phyloP scores from a whole-genome alignment of 2,113 vertebrate species.

The Chaenocephalus aceratus region DNA sequence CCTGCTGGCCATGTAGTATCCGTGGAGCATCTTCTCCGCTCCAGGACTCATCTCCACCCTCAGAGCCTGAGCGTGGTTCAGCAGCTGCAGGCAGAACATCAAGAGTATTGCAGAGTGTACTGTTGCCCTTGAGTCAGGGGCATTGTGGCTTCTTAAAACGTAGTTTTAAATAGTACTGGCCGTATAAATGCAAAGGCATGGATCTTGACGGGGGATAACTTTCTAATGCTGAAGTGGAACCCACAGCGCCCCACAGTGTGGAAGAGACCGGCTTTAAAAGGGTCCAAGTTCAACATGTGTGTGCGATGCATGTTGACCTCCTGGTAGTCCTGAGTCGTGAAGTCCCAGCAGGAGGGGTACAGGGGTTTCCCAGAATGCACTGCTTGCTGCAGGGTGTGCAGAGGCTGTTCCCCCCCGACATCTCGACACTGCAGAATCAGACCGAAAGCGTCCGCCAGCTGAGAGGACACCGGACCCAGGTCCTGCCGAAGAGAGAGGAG shows the following conservation, averaged over 20 bases:
- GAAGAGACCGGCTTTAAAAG: too few relatives aligned
- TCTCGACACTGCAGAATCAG: constrained; percentile 88
- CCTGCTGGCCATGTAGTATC: constrained; percentile 93
- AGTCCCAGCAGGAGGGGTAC: constrained; percentile 83
- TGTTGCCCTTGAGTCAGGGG: not conserved
- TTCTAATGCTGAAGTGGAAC: too few relatives aligned
- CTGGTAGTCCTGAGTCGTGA: constrained; percentile 88
- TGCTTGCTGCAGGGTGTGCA: constrained; percentile 87
- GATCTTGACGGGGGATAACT: too few relatives aligned
- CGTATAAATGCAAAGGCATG: too few relatives aligned
- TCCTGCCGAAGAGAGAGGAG: constrained; percentile 83
- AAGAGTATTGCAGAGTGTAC: not conserved
- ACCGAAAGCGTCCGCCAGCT: constrained; percentile 89
- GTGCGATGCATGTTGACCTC: constrained; percentile 79
- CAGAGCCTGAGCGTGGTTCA: constrained; percentile 87
- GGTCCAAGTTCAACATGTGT: too few relatives aligned
- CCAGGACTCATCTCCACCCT: constrained; percentile 86
- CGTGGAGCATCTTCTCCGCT: constrained; percentile 92
- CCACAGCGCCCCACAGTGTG: too few relatives aligned
- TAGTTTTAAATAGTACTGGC: too few relatives aligned
- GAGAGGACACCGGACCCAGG: constrained; percentile 84
- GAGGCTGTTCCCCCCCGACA: constrained; percentile 63
- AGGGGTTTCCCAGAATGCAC: constrained; percentile 80
- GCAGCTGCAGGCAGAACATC: constrained; percentile 78
- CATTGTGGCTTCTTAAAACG: too few relatives aligned